These are phyloP conservation scores for Oncorhynchus clarkii DNA, from an alignment of 2,113 vertebrate genomes.

Conservation along the genomic window DNA sequence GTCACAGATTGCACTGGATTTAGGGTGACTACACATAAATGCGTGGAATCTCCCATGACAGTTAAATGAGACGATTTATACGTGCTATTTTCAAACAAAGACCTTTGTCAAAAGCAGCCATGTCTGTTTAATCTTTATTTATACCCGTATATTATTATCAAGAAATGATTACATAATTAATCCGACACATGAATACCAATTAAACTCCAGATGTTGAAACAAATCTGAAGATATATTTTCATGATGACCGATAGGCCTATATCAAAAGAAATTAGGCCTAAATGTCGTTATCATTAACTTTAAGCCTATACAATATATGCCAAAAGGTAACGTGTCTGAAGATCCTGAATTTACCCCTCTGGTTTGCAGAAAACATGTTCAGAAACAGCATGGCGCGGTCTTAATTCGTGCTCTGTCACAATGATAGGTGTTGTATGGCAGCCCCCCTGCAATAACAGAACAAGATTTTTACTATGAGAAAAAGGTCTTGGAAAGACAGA, in stretches of 20 bases:
- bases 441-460: constrained; percentile 67
- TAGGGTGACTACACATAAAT: constrained; percentile 63
- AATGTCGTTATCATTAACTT: not conserved
- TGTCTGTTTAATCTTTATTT: constrained; percentile 14
- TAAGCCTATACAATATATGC: not conserved
- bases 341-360: not conserved
- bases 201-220: not conserved
- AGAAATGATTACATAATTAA: too few species aligned
- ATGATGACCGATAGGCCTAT: too few species aligned
- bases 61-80: constrained; percentile 69
- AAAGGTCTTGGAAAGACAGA: constrained; percentile 89
- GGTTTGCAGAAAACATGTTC: not conserved
- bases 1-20: constrained; percentile 59
- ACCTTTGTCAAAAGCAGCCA: constrained; percentile 52
- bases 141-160: not conserved
- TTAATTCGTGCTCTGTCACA: constrained; percentile 60
- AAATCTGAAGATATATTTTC: not conserved
- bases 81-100: constrained; percentile 58
- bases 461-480: constrained; percentile 72
- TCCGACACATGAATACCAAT: too few species aligned
- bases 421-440: constrained; percentile 49
- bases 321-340: not conserved
- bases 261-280: not conserved
- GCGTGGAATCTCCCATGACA: constrained; percentile 71
- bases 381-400: constrained; percentile 3